Evolutionary conservation across 2,888 invertebrate species (phyloP), one percentile per base, ranked within the genome.

Genomic region (Campoplex capitator): DNA sequence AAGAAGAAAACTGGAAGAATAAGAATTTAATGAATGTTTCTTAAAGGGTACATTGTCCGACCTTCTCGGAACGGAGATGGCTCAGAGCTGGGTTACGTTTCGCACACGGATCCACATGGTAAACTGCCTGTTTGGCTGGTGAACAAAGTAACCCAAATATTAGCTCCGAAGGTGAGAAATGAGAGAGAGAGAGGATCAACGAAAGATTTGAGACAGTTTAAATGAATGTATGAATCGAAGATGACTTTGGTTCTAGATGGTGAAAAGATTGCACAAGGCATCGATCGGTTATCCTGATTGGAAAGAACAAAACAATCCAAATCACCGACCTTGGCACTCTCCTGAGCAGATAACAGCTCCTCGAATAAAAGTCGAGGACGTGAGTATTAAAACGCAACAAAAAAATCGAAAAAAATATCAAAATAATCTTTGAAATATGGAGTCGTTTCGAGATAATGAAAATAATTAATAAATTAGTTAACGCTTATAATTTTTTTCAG

Each of bases 71-170:
- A 94, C 78, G 95, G 95, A 7, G 94, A 94, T 79, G 97, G 97
- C 87, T 97, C 98, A 93, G 97, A 97, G 95, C 95, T 98, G 83
- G 98, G 97, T 35, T 99, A 98, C 94, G 96, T 98, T 51, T 97
- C 98, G 1, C 98, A 98, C 92, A 97, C 98, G 6, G 98, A 98
- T 94, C 98, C 98, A 13, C 96, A 97, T 92, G 98, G 98, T 88
- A 97, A 97, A 68, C 95, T 98, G 83, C 98, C 98, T 1, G 97
- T 97, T 9, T 98, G 98, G 98, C 95, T 98, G 84, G 98, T 98
- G 68, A 98, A 99, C 95, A 98, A 96, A 94, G 95, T 97, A 16
- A 98, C 98, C 51, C 97, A 98, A 88, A 97, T 97, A 92, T 96
- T 98, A 91, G 98, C 98, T 0, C 98, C 98, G 1, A 97, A 97